Conservation (phyloP, 2,797 vertebrate species). For the Otolemur crassicaudatus region DNA sequence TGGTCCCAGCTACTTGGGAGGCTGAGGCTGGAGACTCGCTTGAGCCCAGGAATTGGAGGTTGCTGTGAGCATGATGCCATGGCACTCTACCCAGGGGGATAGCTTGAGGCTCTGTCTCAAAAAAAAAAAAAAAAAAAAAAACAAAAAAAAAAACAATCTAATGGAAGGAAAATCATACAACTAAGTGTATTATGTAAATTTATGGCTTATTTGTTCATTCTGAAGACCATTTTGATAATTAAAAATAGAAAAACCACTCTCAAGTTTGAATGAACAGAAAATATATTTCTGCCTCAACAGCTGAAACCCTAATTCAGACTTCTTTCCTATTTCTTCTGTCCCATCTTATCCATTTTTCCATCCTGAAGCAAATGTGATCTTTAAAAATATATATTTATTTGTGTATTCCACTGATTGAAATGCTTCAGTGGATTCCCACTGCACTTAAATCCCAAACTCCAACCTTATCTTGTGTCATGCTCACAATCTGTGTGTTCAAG, state of each 20-base stretch:
- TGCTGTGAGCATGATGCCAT: no score
- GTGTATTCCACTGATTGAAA: conserved; percentile 35
- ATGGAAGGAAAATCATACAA: not conserved
- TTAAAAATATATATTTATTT: conserved; percentile 39
- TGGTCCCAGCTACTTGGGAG: no score
- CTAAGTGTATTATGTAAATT: not conserved
- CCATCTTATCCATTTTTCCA: not conserved
- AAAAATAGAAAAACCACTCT: conserved; percentile 23
- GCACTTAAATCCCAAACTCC: conserved; percentile 1
- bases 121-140: no score
- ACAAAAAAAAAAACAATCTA: no score
- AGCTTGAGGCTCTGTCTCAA: no score
- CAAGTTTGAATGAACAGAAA: not conserved
- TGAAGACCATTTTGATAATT: not conserved
- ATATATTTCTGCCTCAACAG: not conserved
- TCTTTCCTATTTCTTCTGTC: conserved; percentile 20
- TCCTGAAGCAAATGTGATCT: not conserved
- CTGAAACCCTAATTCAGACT: not conserved
- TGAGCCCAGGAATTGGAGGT: no score
- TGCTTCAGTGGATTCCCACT: not conserved
- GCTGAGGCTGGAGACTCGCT: no score
- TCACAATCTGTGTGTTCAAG: not conserved
- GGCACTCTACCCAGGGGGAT: no score
- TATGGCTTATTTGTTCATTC: not conserved
- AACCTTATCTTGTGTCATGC: not conserved